phyloP scores from a whole-genome alignment of 2,888 invertebrate genomes.

The Limnephilus lunatus region DNA sequence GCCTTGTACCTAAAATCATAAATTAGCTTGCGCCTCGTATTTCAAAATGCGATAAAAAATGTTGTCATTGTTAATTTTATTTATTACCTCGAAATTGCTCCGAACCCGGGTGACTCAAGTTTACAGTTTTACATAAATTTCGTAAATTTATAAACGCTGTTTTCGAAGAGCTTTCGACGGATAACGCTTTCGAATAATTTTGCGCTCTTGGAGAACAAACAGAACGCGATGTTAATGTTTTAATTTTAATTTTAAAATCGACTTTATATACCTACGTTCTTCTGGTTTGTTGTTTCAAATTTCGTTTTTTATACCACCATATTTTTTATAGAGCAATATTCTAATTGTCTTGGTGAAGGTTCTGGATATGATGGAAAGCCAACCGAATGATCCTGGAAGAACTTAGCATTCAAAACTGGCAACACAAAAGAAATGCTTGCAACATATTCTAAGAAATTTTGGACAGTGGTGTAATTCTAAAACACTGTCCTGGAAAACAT shows the following conservation, averaged over 20 bases:
- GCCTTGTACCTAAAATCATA: conserved; percentile 12
- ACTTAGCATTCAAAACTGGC: too few relatives aligned
- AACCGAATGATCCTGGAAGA: too few relatives aligned
- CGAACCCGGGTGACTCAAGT: conserved; percentile 20
- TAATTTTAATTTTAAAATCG: neutral
- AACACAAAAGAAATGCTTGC: too few relatives aligned
- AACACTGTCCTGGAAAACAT: too few relatives aligned
- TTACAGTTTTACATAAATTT: conserved; percentile 32
- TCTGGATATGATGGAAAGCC: too few relatives aligned
- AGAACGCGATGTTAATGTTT: neutral
- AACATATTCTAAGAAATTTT: too few relatives aligned
- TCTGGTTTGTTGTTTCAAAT: neutral
- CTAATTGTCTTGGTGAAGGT: too few relatives aligned
- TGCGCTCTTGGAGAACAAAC: neutral
- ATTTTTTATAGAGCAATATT: neutral
- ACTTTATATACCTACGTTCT: neutral
- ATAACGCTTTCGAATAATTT: conserved; percentile 17
- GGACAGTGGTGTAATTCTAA: too few relatives aligned
- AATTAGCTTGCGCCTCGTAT: neutral
- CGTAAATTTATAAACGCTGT: conserved; percentile 6
- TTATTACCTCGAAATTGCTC: neutral
- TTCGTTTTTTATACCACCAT: neutral
- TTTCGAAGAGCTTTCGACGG: neutral
- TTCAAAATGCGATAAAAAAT: conserved; percentile 23
- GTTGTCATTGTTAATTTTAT: conserved; percentile 36